Percentiles rank a stretch among this genome's conserved stretches.
These are phyloP conservation scores for Drepana falcataria DNA, from an alignment of 2,888 invertebrate genomes.

Conservation along the genomic window DNA sequence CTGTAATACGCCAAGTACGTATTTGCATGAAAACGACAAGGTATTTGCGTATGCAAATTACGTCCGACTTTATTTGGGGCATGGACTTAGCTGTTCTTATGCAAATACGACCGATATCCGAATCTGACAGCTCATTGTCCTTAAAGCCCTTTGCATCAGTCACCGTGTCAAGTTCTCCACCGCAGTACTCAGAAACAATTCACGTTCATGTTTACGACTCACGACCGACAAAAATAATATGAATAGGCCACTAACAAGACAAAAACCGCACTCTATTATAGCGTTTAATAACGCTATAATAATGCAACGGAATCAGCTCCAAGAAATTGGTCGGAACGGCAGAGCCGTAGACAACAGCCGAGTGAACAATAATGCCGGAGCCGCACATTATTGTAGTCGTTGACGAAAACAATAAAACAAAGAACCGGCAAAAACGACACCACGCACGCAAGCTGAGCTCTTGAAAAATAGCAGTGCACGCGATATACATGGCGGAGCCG, in stretches of 20 bases:
- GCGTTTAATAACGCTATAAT: constrained; percentile 48
- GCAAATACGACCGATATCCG: constrained; percentile 48
- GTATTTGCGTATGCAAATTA: constrained; percentile 76
- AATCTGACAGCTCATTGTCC: constrained; percentile 41
- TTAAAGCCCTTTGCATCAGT: constrained; percentile 35
- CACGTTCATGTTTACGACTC: constrained; percentile 32
- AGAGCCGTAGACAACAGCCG: constrained; percentile 40
- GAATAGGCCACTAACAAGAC: constrained; percentile 54
- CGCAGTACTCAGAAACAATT: constrained; percentile 33
- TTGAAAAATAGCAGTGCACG: constrained; percentile 58
- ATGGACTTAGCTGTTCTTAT: constrained; percentile 64
- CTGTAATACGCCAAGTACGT: constrained; percentile 68
- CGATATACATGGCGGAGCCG: constrained; percentile 22
- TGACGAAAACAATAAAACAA: constrained; percentile 68
- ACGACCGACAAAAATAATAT: constrained; percentile 35
- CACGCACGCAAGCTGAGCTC: constrained; percentile 59
- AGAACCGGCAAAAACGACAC: constrained; percentile 61
- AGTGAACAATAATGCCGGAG: constrained; percentile 60
- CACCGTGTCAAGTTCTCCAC: constrained; percentile 33
- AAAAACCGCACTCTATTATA: constrained; percentile 44
- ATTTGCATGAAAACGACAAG: constrained; percentile 71
- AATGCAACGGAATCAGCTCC: constrained; percentile 35
- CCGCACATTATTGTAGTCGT: constrained; percentile 60
- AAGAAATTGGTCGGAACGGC: constrained; percentile 40
- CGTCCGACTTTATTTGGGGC: constrained; percentile 70